Base-by-base conservation (phyloP, 2,797 vertebrate genomes). In the Notolabrus celidotus region DNA sequence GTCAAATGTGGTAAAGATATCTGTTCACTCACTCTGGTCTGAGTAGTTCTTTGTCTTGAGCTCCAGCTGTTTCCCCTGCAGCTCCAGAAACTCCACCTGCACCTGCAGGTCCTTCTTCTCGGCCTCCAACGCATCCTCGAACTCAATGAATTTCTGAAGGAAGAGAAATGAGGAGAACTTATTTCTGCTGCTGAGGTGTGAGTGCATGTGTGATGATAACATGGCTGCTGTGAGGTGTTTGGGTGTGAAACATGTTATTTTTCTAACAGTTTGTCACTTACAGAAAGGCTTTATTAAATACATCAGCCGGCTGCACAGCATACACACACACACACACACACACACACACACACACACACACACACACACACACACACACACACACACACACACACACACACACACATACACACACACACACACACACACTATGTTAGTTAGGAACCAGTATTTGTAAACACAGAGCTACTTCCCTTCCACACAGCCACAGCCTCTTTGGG, bases 21-120 rank as follows among this genome's bases (percentile, higher is more conserved):
- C 9, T 10, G 19, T 59, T 43, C 20, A 92, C 97, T 96, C 89
- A 99, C 98, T 96, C 92, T 99, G 98, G 83, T 99, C 98, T 2
- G 95, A 94, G 25, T 97, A 99, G 91, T 98, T 99, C 90, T 96
- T 98, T 65, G 95, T 94, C 91, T 99, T 99, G 74, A 99, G 93
- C 90, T 99, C 98, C 91, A 96, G 86, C 73, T 99, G 98, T 88
- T 98, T 97, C 20, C 94, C 94, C 91, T 99, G 97, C 84, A 98
- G 95, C 92, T 99, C 98, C 67, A 97, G 94, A 79, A 93, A 94
- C 46, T 99, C 98, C 89, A 99, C 96, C 81, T 98, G 96, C 16
- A 93, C 79, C 90, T 99, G 98, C 53, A 99, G 94, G 10, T 99
- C 97, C 78, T 99, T 99, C 93, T 99, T 99, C 82, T 99, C 98